Evolutionary conservation across 2,113 vertebrate species (phyloP).

Genomic region (Scalopus aquaticus): DNA sequence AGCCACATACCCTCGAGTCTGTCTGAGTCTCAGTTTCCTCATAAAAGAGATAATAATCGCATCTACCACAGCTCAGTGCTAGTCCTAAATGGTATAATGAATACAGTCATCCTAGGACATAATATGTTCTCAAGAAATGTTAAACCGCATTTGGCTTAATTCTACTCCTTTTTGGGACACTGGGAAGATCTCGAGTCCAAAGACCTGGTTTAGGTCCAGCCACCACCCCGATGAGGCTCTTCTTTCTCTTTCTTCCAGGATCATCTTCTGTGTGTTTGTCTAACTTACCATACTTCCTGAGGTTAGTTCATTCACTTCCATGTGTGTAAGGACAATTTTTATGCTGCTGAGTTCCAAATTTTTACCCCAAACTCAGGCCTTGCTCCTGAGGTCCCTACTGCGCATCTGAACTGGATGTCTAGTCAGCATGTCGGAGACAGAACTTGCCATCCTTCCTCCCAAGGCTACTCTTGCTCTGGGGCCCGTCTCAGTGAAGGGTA

Average conservation of each 20-base stretch:
- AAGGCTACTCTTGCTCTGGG: not conserved
- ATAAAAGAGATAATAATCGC: not conserved
- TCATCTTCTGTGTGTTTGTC: not conserved
- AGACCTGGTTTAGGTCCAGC: not conserved
- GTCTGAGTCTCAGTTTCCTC: conserved; percentile 33
- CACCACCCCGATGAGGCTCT: not conserved
- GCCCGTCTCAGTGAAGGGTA: not conserved
- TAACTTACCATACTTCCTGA: not conserved
- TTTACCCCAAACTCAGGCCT: not conserved
- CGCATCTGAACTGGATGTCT: not conserved
- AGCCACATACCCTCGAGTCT: not conserved
- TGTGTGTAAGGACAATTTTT: not conserved
- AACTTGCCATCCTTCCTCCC: not conserved
- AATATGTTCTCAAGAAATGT: not conserved
- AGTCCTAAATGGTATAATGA: not conserved
- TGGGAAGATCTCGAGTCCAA: not conserved
- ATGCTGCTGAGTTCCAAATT: not conserved
- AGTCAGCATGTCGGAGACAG: not conserved
- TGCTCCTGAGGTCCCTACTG: not conserved
- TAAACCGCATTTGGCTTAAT: not conserved
- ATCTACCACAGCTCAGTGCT: not conserved
- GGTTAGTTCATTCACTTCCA: not conserved
- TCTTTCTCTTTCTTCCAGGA: not conserved
- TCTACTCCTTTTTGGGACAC: not conserved
- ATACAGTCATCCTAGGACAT: not conserved